A percentile compares a stretch with the other conserved stretches of the same genome.
Conservation (phyloP, 2,888 invertebrate genomes). For the Branchellion lobata region DNA sequence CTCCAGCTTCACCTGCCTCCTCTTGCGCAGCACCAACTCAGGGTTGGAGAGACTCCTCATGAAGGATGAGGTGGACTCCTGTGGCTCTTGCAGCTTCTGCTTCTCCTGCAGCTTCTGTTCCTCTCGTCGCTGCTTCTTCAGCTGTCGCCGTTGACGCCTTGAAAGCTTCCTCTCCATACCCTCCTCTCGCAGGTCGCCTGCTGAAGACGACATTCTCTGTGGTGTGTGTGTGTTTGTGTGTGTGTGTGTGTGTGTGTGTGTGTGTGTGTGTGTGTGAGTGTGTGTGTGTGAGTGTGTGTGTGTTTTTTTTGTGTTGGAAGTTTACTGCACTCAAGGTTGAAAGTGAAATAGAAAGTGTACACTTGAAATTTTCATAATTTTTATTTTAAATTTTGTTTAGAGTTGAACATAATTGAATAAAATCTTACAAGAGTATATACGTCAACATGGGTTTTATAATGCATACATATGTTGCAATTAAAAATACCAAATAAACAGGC, state of each 20-base stretch:
- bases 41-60: constrained; percentile 99
- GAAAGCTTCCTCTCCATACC: constrained; percentile 79
- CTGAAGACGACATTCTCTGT: not conserved
- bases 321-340: no score
- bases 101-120: constrained; percentile 58
- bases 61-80: constrained; percentile 94
- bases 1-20: constrained; percentile 93
- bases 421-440: no score
- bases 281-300: not conserved
- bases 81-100: constrained; percentile 68
- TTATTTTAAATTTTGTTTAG: no score
- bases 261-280: not conserved
- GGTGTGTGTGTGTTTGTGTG: no score
- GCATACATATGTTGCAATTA: not conserved
- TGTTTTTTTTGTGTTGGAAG: no score
- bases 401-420: no score
- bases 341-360: no score
- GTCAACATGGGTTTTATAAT: constrained; percentile 11
- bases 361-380: no score
- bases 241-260: not conserved
- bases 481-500: no score
- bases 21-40: constrained; percentile 95
- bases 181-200: constrained; percentile 14
- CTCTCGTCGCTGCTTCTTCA: constrained; percentile 74
- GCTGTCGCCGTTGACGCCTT: constrained; percentile 93